Base-by-base conservation (phyloP, 2,113 vertebrate genomes). In the Cyanocitta stelleri region DNA sequence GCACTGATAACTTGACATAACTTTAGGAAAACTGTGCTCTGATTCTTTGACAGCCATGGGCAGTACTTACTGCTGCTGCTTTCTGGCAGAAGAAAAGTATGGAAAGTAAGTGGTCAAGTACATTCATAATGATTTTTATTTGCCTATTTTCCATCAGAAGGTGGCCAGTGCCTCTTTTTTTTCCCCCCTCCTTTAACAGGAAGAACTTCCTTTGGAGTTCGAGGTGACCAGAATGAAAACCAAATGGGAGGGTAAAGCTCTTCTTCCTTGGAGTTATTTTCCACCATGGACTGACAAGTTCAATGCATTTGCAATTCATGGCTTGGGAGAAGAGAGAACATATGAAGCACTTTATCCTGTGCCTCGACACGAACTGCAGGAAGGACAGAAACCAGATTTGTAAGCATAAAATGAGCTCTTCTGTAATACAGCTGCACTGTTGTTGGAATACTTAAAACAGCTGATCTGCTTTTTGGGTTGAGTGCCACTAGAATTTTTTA, bases 21-120 rank as follows among this genome's bases (percentile, higher is more conserved):
- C 9, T 82, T 84, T 54, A 48, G 85, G 56, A 78, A 71, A 86
- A 29, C 10, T 55, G 2, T 89, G 39, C 43, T 94, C 33, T 90
- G 39, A 64, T 91, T 96, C 96, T 97, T 96, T 97, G 55, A 92
- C 93, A 99, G 99, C 77, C 98, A 99, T 32, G 99, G 99, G 80
- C 99, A 99, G 58, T 98, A 99, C 78, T 98, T 99, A 87, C 86
- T 99, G 61, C 96, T 99, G 71, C 94, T 99, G 62, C 98, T 99
- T 59, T 98, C 98, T 87, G 98, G 98, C 73, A 98, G 91, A 87
- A 98, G 98, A 95, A 97, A 98, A 75, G 97, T 98, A 11, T 99
- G 99, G 97, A 96, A 98, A 98, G 99, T 99, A 97, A 97, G 98
- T 92, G 66, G 80, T 93, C n/a, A 80, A 72, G 43, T 74, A 46